Percentiles rank a stretch among this genome's conserved stretches.
Evolutionary conservation across 92 coral and sea anemone species (phyloP).

Genomic region (Bergia puertoricense): DNA sequence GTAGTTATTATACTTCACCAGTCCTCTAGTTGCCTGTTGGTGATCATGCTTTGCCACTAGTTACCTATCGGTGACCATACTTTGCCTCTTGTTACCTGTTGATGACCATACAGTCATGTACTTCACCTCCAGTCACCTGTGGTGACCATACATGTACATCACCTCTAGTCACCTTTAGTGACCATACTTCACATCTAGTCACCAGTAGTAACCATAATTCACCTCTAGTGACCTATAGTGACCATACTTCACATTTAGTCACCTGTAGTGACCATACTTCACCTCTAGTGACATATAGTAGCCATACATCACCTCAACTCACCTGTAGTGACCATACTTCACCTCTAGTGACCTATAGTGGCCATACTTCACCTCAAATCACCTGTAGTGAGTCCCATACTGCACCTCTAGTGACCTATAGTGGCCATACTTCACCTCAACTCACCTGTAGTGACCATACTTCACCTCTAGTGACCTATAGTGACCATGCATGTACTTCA

Average conservation of each 20-base stretch:
- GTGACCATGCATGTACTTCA: conserved; percentile 53
- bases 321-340: no score
- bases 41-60: no score
- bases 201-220: background rate
- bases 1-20: background rate
- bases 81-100: no score
- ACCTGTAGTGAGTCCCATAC: no score
- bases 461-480: conserved; percentile 55
- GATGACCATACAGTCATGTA: no score
- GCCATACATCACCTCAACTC: no score
- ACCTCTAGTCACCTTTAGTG: background rate
- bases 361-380: no score
- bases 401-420: background rate
- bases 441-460: background rate
- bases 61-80: background rate
- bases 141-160: no score
- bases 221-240: conserved; percentile 58
- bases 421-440: no score
- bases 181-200: no score
- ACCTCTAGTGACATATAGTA: no score
- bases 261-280: background rate
- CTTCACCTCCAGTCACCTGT: background rate
- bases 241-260: conserved; percentile 52
- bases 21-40: no score
- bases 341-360: background rate